Conservation (phyloP, 2,888 invertebrate genomes). For the Gymnosoma rotundatum region DNA sequence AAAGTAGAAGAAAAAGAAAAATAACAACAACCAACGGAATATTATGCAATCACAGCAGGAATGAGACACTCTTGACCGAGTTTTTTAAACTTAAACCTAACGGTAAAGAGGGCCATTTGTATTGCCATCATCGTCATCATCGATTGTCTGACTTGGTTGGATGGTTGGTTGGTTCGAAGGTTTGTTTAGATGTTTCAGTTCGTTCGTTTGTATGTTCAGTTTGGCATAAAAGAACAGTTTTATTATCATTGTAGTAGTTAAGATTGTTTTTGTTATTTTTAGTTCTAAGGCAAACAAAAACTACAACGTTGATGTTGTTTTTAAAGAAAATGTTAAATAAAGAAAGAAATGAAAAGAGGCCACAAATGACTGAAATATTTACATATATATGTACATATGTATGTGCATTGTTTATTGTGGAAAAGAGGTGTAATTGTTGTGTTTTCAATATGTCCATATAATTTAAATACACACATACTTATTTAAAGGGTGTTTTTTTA, state of each 20-base stretch:
- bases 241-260: slow-evolving; percentile 39
- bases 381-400: background rate
- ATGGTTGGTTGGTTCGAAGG: slow-evolving; percentile 14
- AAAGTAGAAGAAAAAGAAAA: slow-evolving; percentile 5
- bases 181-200: slow-evolving; percentile 44
- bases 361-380: slow-evolving; percentile 3
- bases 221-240: slow-evolving; percentile 56
- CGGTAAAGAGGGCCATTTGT: slow-evolving; percentile 72
- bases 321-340: background rate
- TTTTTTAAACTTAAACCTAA: slow-evolving; percentile 78
- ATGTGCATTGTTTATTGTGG: background rate
- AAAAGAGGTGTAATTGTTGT: slow-evolving; percentile 37
- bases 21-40: slow-evolving; percentile 75
- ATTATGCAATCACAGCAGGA: slow-evolving; percentile 80
- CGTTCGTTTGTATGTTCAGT: slow-evolving; percentile 29
- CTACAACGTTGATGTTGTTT: no score
- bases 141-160: slow-evolving; percentile 10
- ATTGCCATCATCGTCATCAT: slow-evolving; percentile 61
- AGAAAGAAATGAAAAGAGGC: slow-evolving; percentile 27
- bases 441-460: slow-evolving; percentile 29
- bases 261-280: slow-evolving; percentile 24
- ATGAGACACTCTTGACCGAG: slow-evolving; percentile 81
- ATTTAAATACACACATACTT: no score
- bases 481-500: no score
- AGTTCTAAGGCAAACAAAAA: slow-evolving; percentile 11